Evolutionary conservation across 2,797 vertebrate species (phyloP), one percentile per base, ranked within the genome.

Genomic region (Myiothlypis chrysogaster): DNA sequence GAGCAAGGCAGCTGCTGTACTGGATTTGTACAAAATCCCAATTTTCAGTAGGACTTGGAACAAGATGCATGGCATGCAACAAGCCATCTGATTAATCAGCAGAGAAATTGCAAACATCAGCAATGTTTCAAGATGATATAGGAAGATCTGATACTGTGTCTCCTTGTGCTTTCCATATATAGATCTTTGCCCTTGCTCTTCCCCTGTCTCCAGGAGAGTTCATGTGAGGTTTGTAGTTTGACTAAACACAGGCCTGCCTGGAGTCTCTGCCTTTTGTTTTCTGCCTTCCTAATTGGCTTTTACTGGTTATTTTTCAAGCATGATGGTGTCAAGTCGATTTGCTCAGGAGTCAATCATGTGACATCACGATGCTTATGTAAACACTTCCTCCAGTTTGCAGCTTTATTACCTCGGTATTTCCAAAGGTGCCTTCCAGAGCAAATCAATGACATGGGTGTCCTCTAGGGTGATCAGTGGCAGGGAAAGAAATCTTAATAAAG

Each of bases 31-130:
- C 70, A 79, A 91, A 91, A 72, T 35, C 47, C 55, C 37, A 20
- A 3, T 83, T 93, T 94, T 94, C 56, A 83, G 55, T 34, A 32
- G 37, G 77, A 35, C 71, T 92, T 94, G 64, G 59, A 87, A 68
- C 70, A 89, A 89, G 86, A 83, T 79, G 81, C 75, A 61, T 79
- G 81, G 75, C 60, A 34, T 92, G 77, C 90, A 91, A 79, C 78
- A 68, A 92, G 68, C 56, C 55, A 68, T 85, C 60, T 87, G 86
- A 89, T 93, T 95, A 90, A 92, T 89, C 71, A 83, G 78, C 93
- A 95, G 63, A 84, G 81, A 95, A 95, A 94, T 70, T 89, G 75
- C 89, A 78, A 52, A 75, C 81, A 77, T 89, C 94, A 93, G 86
- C 93, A 94, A 39, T 71, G 71, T 46, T 92, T 89, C 81, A 56